Percentiles rank a stretch among this genome's conserved stretches.
Conservation (phyloP, 2,113 vertebrate species). For the Pardalotus punctatus region DNA sequence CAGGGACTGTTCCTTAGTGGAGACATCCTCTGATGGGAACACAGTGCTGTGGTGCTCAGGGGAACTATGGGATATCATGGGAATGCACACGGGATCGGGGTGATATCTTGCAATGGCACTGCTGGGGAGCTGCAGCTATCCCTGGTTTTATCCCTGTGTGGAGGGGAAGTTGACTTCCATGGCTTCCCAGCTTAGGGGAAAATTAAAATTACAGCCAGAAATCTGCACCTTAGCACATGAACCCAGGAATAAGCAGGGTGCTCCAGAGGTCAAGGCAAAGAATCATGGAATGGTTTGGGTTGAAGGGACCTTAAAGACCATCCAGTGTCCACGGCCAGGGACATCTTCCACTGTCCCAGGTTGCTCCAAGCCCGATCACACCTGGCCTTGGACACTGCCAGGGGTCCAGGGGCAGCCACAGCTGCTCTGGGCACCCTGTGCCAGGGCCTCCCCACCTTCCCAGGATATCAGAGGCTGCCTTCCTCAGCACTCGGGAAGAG, state of each 20-base stretch:
- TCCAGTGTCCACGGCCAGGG: background rate
- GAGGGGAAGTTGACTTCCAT: background rate
- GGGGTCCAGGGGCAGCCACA: background rate
- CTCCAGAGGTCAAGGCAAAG: background rate
- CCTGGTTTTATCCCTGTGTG: background rate
- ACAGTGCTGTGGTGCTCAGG: too few relatives aligned
- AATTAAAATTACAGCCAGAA: background rate
- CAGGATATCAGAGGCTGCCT: background rate
- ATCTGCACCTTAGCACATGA: background rate
- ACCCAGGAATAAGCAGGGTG: background rate
- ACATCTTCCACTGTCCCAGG: fast-evolving
- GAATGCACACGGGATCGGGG: fast-evolving
- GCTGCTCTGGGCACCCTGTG: background rate
- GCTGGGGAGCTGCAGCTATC: background rate
- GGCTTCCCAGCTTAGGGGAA: background rate
- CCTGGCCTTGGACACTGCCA: background rate
- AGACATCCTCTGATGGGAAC: background rate
- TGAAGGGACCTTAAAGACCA: background rate
- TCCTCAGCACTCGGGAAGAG: background rate
- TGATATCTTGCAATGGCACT: background rate
- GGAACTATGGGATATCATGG: too few relatives aligned
- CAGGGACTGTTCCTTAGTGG: background rate
- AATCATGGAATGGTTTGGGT: background rate
- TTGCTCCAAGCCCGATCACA: fast-evolving
- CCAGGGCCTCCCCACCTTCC: background rate